Evolutionary conservation across 1,140 invertebrate genomes (phyloP).

Genomic region (Cotesia typhae): DNA sequence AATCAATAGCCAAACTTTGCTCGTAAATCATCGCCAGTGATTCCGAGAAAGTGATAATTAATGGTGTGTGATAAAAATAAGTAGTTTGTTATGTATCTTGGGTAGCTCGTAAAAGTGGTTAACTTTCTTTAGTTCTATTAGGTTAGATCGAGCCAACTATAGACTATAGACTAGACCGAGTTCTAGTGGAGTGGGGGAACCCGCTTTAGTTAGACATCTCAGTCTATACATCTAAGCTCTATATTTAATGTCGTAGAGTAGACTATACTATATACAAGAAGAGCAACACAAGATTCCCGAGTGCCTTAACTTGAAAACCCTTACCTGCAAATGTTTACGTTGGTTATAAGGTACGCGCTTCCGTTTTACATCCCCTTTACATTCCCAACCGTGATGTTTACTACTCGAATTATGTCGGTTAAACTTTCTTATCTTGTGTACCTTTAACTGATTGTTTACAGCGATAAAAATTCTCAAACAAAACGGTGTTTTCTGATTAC

Average conservation of each 20-base stretch:
- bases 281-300: too few relatives aligned
- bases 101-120: too few relatives aligned
- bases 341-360: background rate
- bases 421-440: constrained; percentile 14
- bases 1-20: too few relatives aligned
- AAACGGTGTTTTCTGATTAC: constrained; percentile 48
- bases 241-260: background rate
- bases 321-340: constrained; percentile 6
- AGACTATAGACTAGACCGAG: background rate
- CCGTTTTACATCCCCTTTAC: background rate
- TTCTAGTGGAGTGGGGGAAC: background rate
- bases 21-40: too few relatives aligned
- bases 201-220: background rate
- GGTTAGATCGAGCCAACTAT: constrained; percentile 17
- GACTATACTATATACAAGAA: too few relatives aligned
- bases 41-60: too few relatives aligned
- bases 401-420: constrained; percentile 17
- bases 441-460: background rate
- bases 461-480: background rate
- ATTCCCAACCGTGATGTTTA: constrained; percentile 9
- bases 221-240: too few relatives aligned
- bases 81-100: too few relatives aligned
- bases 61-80: too few relatives aligned
- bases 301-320: too few relatives aligned
- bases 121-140: background rate